These are phyloP conservation scores for Engraulis encrasicolus DNA, from an alignment of 2,113 vertebrate genomes.

Conservation along the genomic window DNA sequence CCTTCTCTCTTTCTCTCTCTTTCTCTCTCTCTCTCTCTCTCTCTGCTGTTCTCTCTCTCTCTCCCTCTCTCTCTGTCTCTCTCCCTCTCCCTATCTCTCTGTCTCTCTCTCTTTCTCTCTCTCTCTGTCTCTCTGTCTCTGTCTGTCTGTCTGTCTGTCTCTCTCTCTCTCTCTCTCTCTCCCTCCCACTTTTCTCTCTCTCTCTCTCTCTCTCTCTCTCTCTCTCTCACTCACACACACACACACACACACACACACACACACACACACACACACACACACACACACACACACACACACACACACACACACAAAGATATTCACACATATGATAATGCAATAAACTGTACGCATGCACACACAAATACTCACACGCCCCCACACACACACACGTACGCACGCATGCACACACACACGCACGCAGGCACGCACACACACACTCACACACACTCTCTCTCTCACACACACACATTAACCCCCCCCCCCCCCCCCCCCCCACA, in stretches of 20 bases:
- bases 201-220: no score
- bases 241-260: conserved; percentile 6
- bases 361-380: not conserved
- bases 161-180: no score
- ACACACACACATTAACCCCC: not conserved
- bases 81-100: no score
- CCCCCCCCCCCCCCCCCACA: not conserved
- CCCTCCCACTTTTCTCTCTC: no score
- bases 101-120: no score
- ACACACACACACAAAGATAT: not conserved
- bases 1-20: no score
- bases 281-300: conserved; percentile 10
- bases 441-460: not conserved
- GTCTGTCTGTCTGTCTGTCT: no score
- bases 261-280: conserved; percentile 15
- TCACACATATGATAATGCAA: not conserved
- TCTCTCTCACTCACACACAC: not conserved
- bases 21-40: no score
- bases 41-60: no score
- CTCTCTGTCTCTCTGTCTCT: no score
- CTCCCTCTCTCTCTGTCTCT: no score
- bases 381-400: not conserved
- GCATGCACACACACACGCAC: not conserved
- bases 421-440: not conserved
- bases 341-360: not conserved